Conservation (phyloP, 92 coral and sea anemone genomes). For the Porites evermanni region DNA sequence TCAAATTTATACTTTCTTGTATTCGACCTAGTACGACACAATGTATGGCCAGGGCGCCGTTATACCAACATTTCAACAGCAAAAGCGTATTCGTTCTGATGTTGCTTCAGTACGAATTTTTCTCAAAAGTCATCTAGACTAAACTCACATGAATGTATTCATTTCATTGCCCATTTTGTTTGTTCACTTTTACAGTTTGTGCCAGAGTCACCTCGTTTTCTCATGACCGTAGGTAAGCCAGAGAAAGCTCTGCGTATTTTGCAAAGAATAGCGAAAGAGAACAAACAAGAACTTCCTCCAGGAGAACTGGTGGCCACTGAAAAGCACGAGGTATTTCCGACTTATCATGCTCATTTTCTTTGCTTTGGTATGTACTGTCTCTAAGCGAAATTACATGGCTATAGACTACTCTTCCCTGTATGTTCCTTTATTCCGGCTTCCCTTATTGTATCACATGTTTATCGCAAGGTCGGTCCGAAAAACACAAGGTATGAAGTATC, state of each 20-base stretch:
- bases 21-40: too few relatives aligned
- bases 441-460: too few relatives aligned
- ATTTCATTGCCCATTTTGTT: not conserved
- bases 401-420: too few relatives aligned
- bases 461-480: too few relatives aligned
- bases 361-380: not conserved
- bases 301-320: slow-evolving; percentile 73
- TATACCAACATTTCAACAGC: too few relatives aligned
- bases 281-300: slow-evolving; percentile 76
- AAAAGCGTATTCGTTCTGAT: too few relatives aligned
- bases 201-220: slow-evolving; percentile 95
- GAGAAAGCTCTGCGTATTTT: slow-evolving; percentile 78
- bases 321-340: slow-evolving; percentile 54
- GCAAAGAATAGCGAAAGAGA: slow-evolving; percentile 81
- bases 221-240: slow-evolving; percentile 78
- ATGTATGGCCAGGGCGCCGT: too few relatives aligned
- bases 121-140: not conserved
- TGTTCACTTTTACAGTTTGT: slow-evolving; percentile 58
- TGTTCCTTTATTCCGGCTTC: too few relatives aligned
- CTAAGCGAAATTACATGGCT: too few relatives aligned
- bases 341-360: not conserved
- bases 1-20: too few relatives aligned
- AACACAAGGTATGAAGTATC: not conserved
- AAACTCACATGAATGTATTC: not conserved
- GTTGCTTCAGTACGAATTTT: too few relatives aligned